Evolutionary conservation across 1,140 invertebrate species (phyloP).

Genomic region (Aphidius gifuensis): DNA sequence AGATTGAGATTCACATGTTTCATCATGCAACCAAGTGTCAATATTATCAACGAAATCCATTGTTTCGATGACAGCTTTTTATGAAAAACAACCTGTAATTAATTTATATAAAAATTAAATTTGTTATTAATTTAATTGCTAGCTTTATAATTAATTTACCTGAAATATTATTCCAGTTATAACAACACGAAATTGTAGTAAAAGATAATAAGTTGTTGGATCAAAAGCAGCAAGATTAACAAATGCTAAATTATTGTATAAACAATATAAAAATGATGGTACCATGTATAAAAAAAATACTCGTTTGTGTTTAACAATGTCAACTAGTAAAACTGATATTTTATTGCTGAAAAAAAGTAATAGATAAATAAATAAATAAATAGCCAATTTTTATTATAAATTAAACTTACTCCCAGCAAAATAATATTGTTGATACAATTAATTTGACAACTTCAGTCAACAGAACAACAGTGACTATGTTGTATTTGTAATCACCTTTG

Average conservation of each 20-base stretch:
- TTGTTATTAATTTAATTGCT: not conserved
- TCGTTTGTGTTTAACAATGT: constrained; percentile 60
- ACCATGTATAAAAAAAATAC: constrained; percentile 85
- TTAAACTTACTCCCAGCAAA: constrained; percentile 66
- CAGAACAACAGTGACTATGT: constrained; percentile 83
- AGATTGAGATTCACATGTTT: constrained; percentile 73
- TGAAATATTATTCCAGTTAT: constrained; percentile 91
- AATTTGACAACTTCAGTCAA: constrained; percentile 87
- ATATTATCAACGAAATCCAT: constrained; percentile 83
- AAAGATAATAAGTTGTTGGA: constrained; percentile 89
- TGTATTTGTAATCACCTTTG: constrained; percentile 81
- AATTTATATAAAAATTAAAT: constrained; percentile 10
- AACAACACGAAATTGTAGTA: constrained; percentile 91
- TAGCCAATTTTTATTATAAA: not conserved
- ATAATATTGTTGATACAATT: constrained; percentile 67
- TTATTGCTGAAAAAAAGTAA: constrained; percentile 53
- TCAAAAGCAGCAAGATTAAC: constrained; percentile 87
- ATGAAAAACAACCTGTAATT: constrained; percentile 76
- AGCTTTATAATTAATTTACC: constrained; percentile 54
- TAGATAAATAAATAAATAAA: constrained; percentile 4
- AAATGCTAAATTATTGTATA: constrained; percentile 95
- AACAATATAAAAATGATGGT: constrained; percentile 85
- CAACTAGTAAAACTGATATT: constrained; percentile 52
- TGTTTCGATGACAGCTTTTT: constrained; percentile 79
- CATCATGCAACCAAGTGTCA: constrained; percentile 88